Evolutionary conservation across 35 echinoderm and acorn worm genomes (phyloP), one percentile per base, ranked within the genome.

Genomic region (Chiridota heheva): DNA sequence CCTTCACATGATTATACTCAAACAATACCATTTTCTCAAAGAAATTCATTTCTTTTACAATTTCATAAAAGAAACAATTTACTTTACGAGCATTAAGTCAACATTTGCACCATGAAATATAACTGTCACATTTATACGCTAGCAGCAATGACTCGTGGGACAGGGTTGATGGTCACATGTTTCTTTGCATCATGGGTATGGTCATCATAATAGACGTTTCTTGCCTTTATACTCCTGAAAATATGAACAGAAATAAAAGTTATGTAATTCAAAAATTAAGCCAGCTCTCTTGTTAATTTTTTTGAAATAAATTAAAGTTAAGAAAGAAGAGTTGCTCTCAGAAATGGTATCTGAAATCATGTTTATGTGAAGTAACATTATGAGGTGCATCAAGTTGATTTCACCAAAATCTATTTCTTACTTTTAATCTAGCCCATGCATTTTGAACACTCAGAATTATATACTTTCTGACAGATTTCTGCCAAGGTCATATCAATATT

Each of bases 121-220:
- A n/a, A n/a, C n/a, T n/a, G n/a, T n/a, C n/a, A n/a, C n/a, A n/a
- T n/a, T n/a, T n/a, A n/a, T n/a, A n/a, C n/a, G n/a, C n/a, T n/a
- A n/a, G n/a, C 41, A 36, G 84, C 90, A 51, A 88, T 72, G 18
- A 88, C 70, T 88, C 88, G 90, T 39, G 90, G 84, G 45, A 81
- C 46, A 16, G 66, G 64, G 73, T 85, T 86, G 72, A 93, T 83
- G 70, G 69, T 93, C 34, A 88, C 78, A 15, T 80, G 86, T 69
- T 85, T 88, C 81, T 98, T 98, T 60, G 73, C 55, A 51, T 98
- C 93, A 36, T 97, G 95, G 51, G 89, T 98, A 76, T 98, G 95
- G 89, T 98, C 95, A 75, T 98, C 95, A 27, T 85, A 91, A 76
- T 84, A 98, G 20, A 57, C 55, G 44, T 92, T 86, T 75, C 89